Evolutionary conservation across 2,113 vertebrate genomes (phyloP).

Genomic region (Chaenogobius annularis): DNA sequence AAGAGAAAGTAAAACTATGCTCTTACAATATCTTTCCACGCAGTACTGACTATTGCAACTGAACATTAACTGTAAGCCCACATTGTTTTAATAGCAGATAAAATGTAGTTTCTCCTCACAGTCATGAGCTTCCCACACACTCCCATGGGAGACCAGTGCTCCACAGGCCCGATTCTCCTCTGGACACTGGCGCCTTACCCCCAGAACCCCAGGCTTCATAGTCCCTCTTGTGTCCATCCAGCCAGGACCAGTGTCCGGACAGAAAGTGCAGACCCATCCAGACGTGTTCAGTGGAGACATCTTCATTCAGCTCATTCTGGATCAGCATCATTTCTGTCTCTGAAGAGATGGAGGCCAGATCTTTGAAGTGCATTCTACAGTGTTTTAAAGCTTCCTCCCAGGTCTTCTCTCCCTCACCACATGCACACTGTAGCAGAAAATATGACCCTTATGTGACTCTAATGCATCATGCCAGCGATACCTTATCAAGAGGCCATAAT

Average conservation of each 20-base stretch:
- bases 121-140: conserved; percentile 23
- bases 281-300: neutral
- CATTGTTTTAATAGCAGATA: conserved; percentile 33
- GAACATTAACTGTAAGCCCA: neutral
- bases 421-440: conserved; percentile 26
- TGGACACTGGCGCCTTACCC: conserved; percentile 13
- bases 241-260: conserved; percentile 38
- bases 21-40: too few species aligned
- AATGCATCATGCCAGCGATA: neutral
- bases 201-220: conserved; percentile 35
- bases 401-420: conserved; percentile 37
- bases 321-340: conserved; percentile 44
- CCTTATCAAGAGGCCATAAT: neutral
- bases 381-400: conserved; percentile 41
- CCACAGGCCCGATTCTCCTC: neutral
- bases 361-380: conserved; percentile 21
- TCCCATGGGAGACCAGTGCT: neutral
- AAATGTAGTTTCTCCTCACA: conserved; percentile 40
- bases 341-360: conserved; percentile 39
- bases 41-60: neutral
- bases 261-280: conserved; percentile 52
- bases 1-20: too few species aligned
- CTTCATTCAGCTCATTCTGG: conserved; percentile 5
- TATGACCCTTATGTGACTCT: too few species aligned
- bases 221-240: neutral